Evolutionary conservation across 2,797 vertebrate species (phyloP).

Genomic region (Podargus strigoides): DNA sequence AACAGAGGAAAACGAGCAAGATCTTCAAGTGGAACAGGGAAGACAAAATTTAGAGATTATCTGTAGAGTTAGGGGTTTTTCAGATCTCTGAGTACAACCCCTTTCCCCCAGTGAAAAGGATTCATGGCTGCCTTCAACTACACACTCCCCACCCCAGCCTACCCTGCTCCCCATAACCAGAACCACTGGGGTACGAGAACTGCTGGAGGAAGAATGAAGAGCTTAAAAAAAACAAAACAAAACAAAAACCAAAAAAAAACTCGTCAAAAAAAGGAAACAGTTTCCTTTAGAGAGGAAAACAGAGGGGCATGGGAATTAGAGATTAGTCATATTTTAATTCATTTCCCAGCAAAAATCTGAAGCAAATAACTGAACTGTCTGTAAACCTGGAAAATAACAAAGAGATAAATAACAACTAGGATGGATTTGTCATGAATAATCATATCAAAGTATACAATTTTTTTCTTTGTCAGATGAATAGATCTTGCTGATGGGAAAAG

Average conservation of each 20-base stretch:
- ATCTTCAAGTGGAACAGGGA: neutral
- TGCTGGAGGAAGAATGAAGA: neutral
- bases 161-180: neutral
- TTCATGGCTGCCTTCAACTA: neutral
- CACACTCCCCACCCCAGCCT: no score
- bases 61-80: rapidly evolving
- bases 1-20: neutral
- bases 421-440: neutral
- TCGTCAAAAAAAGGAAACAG: neutral
- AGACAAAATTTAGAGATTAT: neutral
- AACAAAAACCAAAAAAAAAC: neutral
- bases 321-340: neutral
- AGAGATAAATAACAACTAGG: neutral
- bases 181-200: neutral
- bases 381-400: neutral
- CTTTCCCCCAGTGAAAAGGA: neutral
- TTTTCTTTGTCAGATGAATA: neutral
- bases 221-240: neutral
- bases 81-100: neutral
- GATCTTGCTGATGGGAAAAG: neutral
- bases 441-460: neutral
- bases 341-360: neutral
- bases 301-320: neutral
- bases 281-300: neutral
- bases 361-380: neutral